phyloP scores from a whole-genome alignment of 2,113 vertebrate species.

The Aegithalos caudatus region DNA sequence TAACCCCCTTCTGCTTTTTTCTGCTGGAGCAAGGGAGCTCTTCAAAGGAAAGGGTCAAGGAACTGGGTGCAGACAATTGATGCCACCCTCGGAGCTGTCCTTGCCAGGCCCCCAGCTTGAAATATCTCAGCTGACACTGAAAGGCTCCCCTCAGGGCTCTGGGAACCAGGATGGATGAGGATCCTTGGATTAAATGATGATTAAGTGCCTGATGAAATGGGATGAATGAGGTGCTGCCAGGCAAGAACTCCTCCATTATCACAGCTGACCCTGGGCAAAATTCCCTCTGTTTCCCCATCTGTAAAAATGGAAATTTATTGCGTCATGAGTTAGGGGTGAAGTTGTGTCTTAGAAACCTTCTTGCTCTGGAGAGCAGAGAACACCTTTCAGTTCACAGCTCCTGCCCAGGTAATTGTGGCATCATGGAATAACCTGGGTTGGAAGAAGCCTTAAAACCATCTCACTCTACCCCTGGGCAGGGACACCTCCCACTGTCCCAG shows the following conservation, averaged over 20 bases:
- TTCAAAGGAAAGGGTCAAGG: conserved; percentile 23
- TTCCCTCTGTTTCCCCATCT: not conserved
- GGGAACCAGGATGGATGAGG: not conserved
- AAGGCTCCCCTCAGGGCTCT: not conserved
- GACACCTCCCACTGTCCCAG: not conserved
- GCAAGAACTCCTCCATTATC: conserved; percentile 36
- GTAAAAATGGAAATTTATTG: not conserved
- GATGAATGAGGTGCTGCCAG: conserved; percentile 34
- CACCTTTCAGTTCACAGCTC: not conserved
- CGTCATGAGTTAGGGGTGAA: not conserved
- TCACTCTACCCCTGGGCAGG: accelerated
- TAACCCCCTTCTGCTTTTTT: not conserved
- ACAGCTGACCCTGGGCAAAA: not conserved
- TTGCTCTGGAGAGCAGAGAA: not conserved
- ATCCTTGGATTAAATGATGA: conserved; percentile 42
- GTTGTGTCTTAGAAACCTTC: not conserved
- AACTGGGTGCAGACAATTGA: not conserved
- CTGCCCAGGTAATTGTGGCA: not conserved
- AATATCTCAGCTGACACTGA: not conserved
- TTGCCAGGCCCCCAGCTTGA: not conserved
- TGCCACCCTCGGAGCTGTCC: not conserved
- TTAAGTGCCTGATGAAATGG: not conserved
- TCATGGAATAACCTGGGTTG: not conserved
- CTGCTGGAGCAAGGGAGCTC: not conserved
- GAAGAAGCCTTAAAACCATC: not conserved